Base-by-base conservation (phyloP, 1,140 invertebrate genomes). In the Cheumatopsyche charites region DNA sequence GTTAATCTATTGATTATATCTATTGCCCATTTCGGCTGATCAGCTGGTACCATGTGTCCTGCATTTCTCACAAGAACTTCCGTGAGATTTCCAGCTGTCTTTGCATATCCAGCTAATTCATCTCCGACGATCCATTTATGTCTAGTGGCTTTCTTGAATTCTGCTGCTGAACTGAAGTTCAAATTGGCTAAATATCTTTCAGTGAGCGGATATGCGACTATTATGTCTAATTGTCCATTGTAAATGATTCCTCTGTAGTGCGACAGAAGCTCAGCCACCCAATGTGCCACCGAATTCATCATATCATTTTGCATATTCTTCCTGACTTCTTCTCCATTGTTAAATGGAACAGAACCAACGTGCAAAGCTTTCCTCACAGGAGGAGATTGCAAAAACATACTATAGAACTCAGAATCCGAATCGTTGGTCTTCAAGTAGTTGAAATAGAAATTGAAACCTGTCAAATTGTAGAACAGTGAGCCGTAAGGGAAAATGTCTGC, bases 161-260 rank as follows among this genome's bases (percentile, higher is more conserved):
- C 83, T 0, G 87, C 83, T 0, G 88, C 81, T 0, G 87, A 88
- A 23, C 83, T 80, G 86, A 94, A 95, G 43, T 91, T 83, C 0
- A 95, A 79, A 9, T 88, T 81, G 36, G 82, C 82, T 6, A 95
- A 79, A 78, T 91, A 94, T 75, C 90, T 90, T 55, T 90, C 86
- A 0, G 92, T 94, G 29, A 91, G 77, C 0, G 92, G 89, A 80
- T 93, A 93, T 0, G 92, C 90, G 1, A 94, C 90, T 77, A 95
- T 94, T 15, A 96, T 90, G 78, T 96, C 94, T 42, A 95, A 78
- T 78, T 95, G 92, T 0, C 94, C 94, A 78, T 89, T 94, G 79
- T 94, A 96, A 62, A 92, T 86, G 4, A 92, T 82, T 3, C 91
- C 87, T 79, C 87, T 87, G 77, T 93, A 94, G 70, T 88, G 77